Percentiles rank a stretch among this genome's conserved stretches.
Evolutionary conservation across 2,888 invertebrate genomes (phyloP).

Genomic region (Enchytraeus crypticus): DNA sequence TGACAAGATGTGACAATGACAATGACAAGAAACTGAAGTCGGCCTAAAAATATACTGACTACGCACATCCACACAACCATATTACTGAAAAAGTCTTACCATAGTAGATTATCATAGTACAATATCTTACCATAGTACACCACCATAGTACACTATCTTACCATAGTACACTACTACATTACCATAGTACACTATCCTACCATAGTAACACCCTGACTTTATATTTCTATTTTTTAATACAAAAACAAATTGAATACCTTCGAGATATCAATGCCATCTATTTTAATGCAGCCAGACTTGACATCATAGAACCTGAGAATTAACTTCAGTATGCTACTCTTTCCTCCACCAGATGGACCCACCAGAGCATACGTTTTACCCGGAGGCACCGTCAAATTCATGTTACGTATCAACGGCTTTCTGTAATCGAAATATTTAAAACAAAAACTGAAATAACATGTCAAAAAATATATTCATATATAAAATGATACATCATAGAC

Average conservation of each 20-base stretch:
- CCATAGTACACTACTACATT: no score
- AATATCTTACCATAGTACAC: slow-evolving; percentile 11
- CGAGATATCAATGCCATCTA: slow-evolving; percentile 42
- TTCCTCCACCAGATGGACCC: slow-evolving; percentile 46
- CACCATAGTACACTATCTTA: no score
- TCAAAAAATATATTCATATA: not conserved
- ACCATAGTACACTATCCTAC: no score
- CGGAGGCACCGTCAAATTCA: not conserved
- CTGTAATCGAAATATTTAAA: not conserved
- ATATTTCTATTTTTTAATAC: no score
- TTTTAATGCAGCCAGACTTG: slow-evolving; percentile 35
- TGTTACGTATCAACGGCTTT: not conserved
- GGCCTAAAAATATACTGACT: no score
- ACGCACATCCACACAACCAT: no score
- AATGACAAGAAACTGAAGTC: no score
- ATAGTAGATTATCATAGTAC: no score
- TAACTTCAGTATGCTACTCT: slow-evolving; percentile 48
- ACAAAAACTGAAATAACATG: not conserved
- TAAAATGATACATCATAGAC: not conserved
- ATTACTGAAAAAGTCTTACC: no score
- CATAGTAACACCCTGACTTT: no score
- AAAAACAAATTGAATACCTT: slow-evolving; percentile 27
- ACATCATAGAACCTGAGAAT: slow-evolving; percentile 50
- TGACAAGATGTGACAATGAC: no score
- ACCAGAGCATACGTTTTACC: slow-evolving; percentile 20